Evolutionary conservation across 2,113 vertebrate species (phyloP).

Genomic region (Solea solea): DNA sequence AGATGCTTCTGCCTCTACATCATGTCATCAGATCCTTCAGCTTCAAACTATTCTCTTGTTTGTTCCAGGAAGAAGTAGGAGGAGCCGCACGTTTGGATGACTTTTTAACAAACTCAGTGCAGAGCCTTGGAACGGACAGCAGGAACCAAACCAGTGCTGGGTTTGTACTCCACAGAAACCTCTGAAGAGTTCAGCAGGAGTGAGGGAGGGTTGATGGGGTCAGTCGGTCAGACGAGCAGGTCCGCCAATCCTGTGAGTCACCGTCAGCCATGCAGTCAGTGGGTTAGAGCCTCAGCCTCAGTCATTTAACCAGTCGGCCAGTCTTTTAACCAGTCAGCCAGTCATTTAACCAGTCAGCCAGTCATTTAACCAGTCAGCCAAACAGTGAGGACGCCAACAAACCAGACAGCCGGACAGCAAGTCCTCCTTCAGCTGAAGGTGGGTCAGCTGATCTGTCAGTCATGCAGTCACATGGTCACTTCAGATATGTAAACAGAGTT

Average conservation of each 20-base stretch:
- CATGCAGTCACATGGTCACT: background rate
- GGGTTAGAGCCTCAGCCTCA: conserved; percentile 22
- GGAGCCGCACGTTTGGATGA: too few relatives aligned
- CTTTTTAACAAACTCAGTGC: too few relatives aligned
- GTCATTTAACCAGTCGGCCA: conserved; percentile 43
- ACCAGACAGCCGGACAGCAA: too few relatives aligned
- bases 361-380: conserved; percentile 26
- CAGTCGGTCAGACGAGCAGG: conserved; percentile 38
- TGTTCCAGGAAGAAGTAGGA: too few relatives aligned
- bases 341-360: conserved; percentile 17
- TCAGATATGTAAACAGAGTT: background rate
- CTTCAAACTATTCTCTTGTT: too few relatives aligned
- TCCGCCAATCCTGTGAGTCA: conserved; percentile 52
- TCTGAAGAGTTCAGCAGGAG: conserved; percentile 23
- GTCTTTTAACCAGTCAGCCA: conserved; percentile 33
- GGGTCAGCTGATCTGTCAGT: conserved; percentile 3
- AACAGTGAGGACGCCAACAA: too few relatives aligned
- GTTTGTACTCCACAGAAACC: background rate
- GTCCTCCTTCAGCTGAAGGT: too few relatives aligned
- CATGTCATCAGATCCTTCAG: too few relatives aligned
- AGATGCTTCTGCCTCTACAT: too few relatives aligned
- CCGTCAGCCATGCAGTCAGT: conserved; percentile 27
- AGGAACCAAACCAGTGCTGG: too few relatives aligned
- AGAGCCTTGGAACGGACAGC: too few relatives aligned
- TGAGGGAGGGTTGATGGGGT: conserved; percentile 41